Evolutionary conservation across 1,140 invertebrate species (phyloP), one percentile per base, ranked within the genome.

Genomic region (Halyomorpha halys): DNA sequence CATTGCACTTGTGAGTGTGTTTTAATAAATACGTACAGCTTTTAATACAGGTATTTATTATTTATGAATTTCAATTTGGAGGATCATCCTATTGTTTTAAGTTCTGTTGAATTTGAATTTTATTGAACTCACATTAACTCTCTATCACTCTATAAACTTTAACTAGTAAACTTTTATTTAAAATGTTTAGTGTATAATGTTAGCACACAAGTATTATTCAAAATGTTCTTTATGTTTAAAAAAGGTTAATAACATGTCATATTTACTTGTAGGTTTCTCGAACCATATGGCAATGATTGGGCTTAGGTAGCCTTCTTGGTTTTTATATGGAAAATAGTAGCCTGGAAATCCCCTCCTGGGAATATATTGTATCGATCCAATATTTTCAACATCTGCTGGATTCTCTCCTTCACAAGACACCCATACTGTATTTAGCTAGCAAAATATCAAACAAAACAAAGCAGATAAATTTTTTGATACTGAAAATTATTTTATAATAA

Each of bases 371-470:
- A 95, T 77, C 0, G 83, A 82, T 1, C 91, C 91, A 70, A 94
- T 85, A 71, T 92, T 90, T 75, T 95, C 91, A 66, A 84, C 79
- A 74, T 95, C 91, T 14, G 89, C 87, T 4, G 91, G 87, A 73
- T 90, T 92, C 79, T 94, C 91, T 61, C 90, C 89, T 70, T 89
- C 83, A 71, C 91, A 95, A 2, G 87, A 87, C 4, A 94, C 81
- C 88, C 90, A 94, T 63, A 94, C 81, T 60, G 86, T 90, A 66
- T 89, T 86, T 9, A 84, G 77, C 70, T 71, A 54, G 21, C 64
- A 66, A 59, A 2, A 6, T 59, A 47, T 5, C 5, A 65, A 45
- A 30, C 51, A 53, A 21, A n/a, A 53, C 16, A 16, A 53, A 19
- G 16, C 27, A 30, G 3, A 19, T 8, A 15, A 53, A 13, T 53